phyloP scores from a whole-genome alignment of 2,113 vertebrate genomes.

The Percina caprodes region DNA sequence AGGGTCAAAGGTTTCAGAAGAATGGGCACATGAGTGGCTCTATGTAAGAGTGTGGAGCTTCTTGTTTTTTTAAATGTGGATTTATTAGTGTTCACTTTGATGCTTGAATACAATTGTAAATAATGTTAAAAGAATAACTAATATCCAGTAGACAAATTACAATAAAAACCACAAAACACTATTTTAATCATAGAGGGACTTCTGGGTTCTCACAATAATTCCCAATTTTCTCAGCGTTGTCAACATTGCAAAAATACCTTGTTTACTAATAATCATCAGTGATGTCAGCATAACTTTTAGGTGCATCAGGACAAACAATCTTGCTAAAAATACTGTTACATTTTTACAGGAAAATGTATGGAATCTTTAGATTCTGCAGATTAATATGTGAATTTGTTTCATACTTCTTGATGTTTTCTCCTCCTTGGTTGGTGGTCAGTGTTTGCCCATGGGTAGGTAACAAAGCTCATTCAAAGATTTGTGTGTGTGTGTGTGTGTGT shows the following conservation, averaged over 20 bases:
- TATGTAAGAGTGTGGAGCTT: background rate
- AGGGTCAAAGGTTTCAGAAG: slow-evolving; percentile 55
- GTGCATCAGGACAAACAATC: background rate
- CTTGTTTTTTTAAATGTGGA: background rate
- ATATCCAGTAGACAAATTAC: background rate
- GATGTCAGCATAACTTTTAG: background rate
- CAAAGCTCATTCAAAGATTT: background rate
- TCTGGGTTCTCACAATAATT: background rate
- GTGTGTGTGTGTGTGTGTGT: background rate
- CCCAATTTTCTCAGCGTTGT: background rate
- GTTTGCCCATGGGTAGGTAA: background rate
- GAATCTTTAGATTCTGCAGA: background rate
- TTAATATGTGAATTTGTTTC: background rate
- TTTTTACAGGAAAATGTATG: background rate
- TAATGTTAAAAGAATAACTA: background rate
- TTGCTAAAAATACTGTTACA: background rate
- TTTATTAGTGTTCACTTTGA: background rate
- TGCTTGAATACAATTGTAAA: background rate
- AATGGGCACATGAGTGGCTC: slow-evolving; percentile 17
- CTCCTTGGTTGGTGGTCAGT: background rate
- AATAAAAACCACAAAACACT: background rate
- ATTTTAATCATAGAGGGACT: background rate
- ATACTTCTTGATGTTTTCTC: background rate
- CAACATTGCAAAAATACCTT: background rate
- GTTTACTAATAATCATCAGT: background rate